phyloP scores from a whole-genome alignment of 2,113 vertebrate genomes.

The Otolemur garnettii region DNA sequence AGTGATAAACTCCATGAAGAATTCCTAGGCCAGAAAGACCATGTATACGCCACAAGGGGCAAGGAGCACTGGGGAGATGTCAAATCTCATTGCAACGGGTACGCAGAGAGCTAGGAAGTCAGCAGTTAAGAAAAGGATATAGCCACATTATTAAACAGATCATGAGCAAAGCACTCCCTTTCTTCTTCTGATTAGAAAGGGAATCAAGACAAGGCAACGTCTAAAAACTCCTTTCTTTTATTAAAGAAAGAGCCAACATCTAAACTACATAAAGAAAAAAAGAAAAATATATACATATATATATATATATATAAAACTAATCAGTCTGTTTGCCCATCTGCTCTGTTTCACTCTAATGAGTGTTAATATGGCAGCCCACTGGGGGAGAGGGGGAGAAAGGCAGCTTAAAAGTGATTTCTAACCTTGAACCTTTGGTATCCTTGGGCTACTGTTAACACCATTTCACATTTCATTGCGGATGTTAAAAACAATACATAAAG shows the following conservation, averaged over 20 bases:
- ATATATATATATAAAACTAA: conserved; percentile 39
- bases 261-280: conserved; percentile 38
- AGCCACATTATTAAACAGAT: conserved; percentile 53
- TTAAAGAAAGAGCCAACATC: conserved; percentile 57
- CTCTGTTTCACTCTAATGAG: conserved; percentile 31
- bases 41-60: background rate
- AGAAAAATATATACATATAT: background rate
- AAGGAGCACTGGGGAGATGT: conserved; percentile 30
- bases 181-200: conserved; percentile 73
- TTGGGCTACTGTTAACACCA: conserved; percentile 56
- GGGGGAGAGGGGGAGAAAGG: background rate
- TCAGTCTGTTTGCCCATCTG: conserved; percentile 67
- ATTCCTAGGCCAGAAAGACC: background rate
- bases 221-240: conserved; percentile 63
- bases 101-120: conserved; percentile 44
- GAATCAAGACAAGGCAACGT: conserved; percentile 48
- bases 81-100: background rate
- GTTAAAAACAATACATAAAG: conserved; percentile 28
- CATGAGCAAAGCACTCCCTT: background rate
- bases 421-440: conserved; percentile 57
- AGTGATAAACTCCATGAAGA: conserved; percentile 19
- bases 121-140: conserved; percentile 38
- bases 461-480: conserved; percentile 24
- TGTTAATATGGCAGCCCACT: conserved; percentile 68
- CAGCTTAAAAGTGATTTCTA: conserved; percentile 56